phyloP scores from a whole-genome alignment of 2,888 invertebrate species.

The Ctenicera cuprea region DNA sequence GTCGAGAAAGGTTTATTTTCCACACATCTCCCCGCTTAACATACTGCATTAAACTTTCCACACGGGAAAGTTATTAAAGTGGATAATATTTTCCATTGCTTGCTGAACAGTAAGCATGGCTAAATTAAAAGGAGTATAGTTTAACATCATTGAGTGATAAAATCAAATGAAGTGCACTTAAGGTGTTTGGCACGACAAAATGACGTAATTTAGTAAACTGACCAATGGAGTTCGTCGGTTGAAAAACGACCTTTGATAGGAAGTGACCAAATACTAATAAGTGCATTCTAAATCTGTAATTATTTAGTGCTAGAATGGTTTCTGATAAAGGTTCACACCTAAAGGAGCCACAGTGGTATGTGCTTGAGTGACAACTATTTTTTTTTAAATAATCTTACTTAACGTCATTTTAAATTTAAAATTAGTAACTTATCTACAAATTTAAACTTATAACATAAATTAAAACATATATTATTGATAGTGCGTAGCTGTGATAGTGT shows the following conservation, averaged over 20 bases:
- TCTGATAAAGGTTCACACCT: too few species aligned
- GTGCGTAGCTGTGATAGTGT: too few species aligned
- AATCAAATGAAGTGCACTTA: neutral
- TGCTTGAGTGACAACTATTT: neutral
- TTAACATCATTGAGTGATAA: too few species aligned
- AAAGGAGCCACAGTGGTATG: neutral
- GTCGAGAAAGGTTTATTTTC: neutral
- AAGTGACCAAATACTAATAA: neutral
- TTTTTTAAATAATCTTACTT: too few species aligned
- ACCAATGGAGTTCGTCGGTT: neutral
- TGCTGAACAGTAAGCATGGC: neutral
- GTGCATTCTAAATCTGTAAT: too few species aligned
- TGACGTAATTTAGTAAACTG: neutral
- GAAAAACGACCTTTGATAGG: neutral
- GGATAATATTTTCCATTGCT: neutral
- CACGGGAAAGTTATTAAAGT: neutral
- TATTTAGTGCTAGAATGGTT: neutral
- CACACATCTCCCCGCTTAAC: neutral
- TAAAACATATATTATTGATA: too few species aligned
- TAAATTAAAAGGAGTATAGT: neutral
- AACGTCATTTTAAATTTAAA: too few species aligned
- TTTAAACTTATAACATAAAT: too few species aligned
- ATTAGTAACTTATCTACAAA: too few species aligned
- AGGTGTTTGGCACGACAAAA: neutral
- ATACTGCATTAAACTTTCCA: too few species aligned